phyloP scores from a whole-genome alignment of 1,140 invertebrate genomes.

The Scaptomyza pallida region DNA sequence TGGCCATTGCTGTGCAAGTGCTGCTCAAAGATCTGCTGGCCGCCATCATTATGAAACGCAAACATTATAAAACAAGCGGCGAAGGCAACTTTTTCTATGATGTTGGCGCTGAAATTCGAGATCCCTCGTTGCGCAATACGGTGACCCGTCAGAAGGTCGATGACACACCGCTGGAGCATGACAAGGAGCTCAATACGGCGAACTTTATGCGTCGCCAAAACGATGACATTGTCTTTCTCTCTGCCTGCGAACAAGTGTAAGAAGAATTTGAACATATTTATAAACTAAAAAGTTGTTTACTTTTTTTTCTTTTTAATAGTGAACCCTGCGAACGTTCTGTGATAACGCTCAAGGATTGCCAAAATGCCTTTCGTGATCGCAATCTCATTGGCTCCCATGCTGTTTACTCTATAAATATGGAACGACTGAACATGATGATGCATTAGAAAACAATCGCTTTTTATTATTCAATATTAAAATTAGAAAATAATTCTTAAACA shows the following conservation, averaged over 20 bases:
- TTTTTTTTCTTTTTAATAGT: constrained; percentile 68
- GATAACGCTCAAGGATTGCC: constrained; percentile 86
- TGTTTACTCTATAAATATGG: constrained; percentile 87
- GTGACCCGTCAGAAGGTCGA: constrained; percentile 81
- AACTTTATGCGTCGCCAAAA: constrained; percentile 85
- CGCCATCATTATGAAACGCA: constrained; percentile 88
- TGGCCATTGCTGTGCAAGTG: constrained; percentile 90
- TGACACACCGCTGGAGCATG: constrained; percentile 85
- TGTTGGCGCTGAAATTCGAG: constrained; percentile 86
- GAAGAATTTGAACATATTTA: constrained; percentile 1
- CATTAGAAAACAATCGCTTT: constrained; percentile 72
- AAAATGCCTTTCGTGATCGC: constrained; percentile 85
- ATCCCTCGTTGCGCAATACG: constrained; percentile 77
- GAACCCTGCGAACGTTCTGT: constrained; percentile 67
- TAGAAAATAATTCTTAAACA: too few species aligned
- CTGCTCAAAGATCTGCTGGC: constrained; percentile 92
- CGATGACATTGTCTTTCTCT: constrained; percentile 72
- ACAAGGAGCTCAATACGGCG: constrained; percentile 84
- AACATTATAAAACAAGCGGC: constrained; percentile 88
- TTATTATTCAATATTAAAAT: too few species aligned
- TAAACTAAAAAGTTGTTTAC: fast-evolving
- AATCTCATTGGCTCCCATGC: constrained; percentile 86
- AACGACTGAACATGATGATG: constrained; percentile 86
- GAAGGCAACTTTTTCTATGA: constrained; percentile 89
- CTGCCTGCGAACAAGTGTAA: constrained; percentile 82